These are phyloP conservation scores for Cottus gobio DNA, from an alignment of 2,113 vertebrate genomes.

Conservation along the genomic window DNA sequence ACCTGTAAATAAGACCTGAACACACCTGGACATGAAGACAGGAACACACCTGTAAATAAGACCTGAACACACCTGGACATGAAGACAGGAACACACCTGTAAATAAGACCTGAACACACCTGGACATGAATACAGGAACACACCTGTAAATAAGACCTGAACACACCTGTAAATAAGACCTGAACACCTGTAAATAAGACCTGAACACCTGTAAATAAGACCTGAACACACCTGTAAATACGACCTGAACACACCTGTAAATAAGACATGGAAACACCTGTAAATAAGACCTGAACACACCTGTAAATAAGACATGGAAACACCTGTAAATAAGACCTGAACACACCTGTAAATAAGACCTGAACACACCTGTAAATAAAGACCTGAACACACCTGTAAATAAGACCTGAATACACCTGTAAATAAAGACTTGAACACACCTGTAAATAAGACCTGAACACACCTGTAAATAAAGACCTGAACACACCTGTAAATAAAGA, in stretches of 20 bases:
- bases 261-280: neutral
- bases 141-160: neutral
- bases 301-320: neutral
- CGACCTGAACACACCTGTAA: neutral
- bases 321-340: neutral
- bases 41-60: constrained; percentile 96
- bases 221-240: neutral
- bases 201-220: neutral
- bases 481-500: too few relatives aligned
- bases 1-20: neutral
- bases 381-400: neutral
- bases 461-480: neutral
- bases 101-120: too few relatives aligned
- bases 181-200: too few relatives aligned
- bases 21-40: too few relatives aligned
- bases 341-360: neutral
- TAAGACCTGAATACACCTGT: neutral
- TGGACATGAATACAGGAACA: too few relatives aligned
- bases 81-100: too few relatives aligned
- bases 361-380: neutral
- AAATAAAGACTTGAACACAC: neutral
- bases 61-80: too few relatives aligned
- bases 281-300: neutral
- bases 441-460: neutral
- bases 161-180: neutral